Evolutionary conservation across 1,140 invertebrate genomes (phyloP), one percentile per base, ranked within the genome.

Genomic region (Trichonephila inaurata): DNA sequence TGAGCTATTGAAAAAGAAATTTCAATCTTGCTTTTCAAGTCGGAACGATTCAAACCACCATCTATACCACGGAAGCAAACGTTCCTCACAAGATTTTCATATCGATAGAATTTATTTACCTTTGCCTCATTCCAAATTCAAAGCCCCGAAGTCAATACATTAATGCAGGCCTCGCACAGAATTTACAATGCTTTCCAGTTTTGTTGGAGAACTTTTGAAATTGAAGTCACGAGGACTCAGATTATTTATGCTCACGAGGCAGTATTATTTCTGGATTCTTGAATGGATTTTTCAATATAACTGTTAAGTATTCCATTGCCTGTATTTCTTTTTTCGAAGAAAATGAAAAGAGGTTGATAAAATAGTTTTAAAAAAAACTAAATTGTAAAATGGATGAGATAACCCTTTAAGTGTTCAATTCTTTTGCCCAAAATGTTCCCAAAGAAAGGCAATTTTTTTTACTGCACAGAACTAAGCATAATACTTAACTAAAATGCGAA

Each of bases 1-100:
- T 85, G 82, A 85, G 82, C n/a, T 44, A 18, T 58, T 58, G 82
- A 60, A 85, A 85, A 85, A 44, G 44, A 85, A 60, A 85, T 58
- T 85, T 85, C 82, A 85, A 85, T 85, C 82, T n/a, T 44, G 58
- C 82, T 85, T 60, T 85, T 58, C 44, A 58, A 60, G 28, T 19
- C 44, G 21, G 10, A n/a, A 44, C 21, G 58, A 60, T 60, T 58
- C 58, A 51, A 4, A 58, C 12, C 58, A 14, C 10, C 33, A 33
- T 40, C 69, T 10, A 77, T 77, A 28, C 28, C 14, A 33, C 8
- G 4, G 69, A 33, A 33, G 69, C 66, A 85, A 85, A 24, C 24
- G 58, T 85, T 58, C 51, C 28, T 8, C 58, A 24, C 58, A 85
- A 58, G 44, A 85, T 51, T 58, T 85, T 60, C 58, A 51, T 85